Conservation (phyloP, 1,140 invertebrate genomes). For the Onthophagus taurus region DNA sequence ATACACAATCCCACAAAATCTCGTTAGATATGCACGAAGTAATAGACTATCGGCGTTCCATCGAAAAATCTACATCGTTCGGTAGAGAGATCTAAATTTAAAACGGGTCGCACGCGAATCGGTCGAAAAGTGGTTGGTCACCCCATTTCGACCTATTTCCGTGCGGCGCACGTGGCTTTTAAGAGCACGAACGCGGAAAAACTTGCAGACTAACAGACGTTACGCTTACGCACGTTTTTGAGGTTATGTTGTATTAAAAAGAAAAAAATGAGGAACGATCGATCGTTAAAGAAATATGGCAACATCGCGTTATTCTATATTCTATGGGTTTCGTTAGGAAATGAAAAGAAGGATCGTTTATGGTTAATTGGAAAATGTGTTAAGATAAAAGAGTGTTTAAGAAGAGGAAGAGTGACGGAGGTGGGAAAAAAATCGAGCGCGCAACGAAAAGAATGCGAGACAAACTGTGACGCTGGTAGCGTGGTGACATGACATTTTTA, state of each 20-base stretch:
- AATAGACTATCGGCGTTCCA: neutral
- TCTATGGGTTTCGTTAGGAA: too few relatives aligned
- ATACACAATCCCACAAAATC: constrained; percentile 28
- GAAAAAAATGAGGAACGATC: constrained; percentile 1
- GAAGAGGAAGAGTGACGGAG: too few relatives aligned
- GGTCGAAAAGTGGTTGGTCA: neutral
- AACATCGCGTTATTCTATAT: too few relatives aligned
- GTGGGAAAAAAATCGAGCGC: too few relatives aligned
- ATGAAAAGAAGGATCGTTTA: too few relatives aligned
- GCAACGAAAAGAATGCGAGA: too few relatives aligned
- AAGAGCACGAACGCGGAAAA: too few relatives aligned
- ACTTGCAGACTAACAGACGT: neutral
- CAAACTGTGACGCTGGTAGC: constrained; percentile 8
- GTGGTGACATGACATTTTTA: constrained; percentile 13
- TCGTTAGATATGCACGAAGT: too few relatives aligned
- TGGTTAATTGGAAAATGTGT: too few relatives aligned
- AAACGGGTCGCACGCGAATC: neutral
- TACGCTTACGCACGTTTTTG: too few relatives aligned
- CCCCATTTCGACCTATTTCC: neutral
- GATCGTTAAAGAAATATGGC: too few relatives aligned
- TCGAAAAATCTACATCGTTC: neutral
- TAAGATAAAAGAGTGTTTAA: too few relatives aligned
- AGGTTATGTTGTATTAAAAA: neutral
- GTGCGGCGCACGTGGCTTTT: neutral
- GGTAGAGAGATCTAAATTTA: neutral